Base-by-base conservation (phyloP, 2,888 invertebrate genomes). In the Drosophila anceps region DNA sequence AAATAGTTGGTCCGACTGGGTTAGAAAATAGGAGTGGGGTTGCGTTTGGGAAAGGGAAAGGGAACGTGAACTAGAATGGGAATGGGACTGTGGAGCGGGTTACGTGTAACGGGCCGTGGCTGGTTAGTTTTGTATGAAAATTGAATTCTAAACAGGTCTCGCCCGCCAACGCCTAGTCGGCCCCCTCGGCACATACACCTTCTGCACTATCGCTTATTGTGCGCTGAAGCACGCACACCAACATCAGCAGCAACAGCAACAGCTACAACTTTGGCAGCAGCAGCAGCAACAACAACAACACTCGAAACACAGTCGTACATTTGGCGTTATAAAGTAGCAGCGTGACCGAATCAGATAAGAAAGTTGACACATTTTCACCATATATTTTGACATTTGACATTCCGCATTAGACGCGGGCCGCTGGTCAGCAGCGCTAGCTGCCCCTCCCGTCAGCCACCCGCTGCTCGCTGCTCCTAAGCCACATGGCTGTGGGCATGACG, bases 371-470 rank as follows among this genome's bases (percentile, higher is more conserved):
- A 92, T 92, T 92, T 92, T 92, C 91, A 92, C 92, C 91, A 92
- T 92, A 92, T 92, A 92, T 92, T 92, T 92, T 92, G 92, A 92
- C 92, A 91, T 92, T 91, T 92, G 92, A 92, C 92, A 92, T 91
- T 92, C 90, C 81, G 90, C 84, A 87, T 88, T 91, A 91, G 91
- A 92, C 91, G 88, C 82, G 89, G 80, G 73, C 89, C 84, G 87
- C 73, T 87, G 82, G 88, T 88, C 86, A 90, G 86, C 81, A 53
- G 61, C 57, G 39, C 55, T 67, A 7, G 59, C 31, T 44, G 44
- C 41, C 33, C 31, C 58, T 48, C 48, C 48, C 48, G 50, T 15
- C 27, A 54, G 13, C 20, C 43, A 29, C 33, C 51, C 59, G 48
- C 53, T 37, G 31, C 37, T 60, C 51, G 51, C 51, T 39, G 60